Conservation (phyloP, 2,113 vertebrate genomes). For the Tragulus kanchil region DNA sequence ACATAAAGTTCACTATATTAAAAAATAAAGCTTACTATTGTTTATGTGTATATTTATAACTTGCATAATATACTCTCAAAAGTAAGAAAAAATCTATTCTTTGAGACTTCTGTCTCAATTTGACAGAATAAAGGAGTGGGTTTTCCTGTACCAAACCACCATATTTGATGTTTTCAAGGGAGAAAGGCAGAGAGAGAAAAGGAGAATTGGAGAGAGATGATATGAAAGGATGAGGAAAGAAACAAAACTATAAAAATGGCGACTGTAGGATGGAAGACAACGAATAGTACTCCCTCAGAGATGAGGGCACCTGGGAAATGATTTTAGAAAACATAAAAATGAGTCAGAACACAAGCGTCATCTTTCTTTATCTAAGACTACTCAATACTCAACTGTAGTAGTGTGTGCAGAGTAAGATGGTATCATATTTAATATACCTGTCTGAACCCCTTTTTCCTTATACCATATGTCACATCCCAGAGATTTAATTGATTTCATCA, state of each 20-base stretch:
- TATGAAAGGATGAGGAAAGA: background rate
- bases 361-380: background rate
- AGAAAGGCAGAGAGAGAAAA: background rate
- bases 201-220: background rate
- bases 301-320: background rate
- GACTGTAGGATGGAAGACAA: background rate
- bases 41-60: background rate
- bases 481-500: background rate
- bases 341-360: background rate
- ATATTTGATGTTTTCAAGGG: background rate
- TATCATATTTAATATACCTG: background rate
- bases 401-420: background rate
- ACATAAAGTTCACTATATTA: background rate
- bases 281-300: background rate
- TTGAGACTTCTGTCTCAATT: background rate
- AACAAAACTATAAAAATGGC: background rate
- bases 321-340: background rate
- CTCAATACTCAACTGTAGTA: background rate
- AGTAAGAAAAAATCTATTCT: background rate
- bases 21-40: background rate
- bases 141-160: background rate
- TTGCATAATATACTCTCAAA: background rate
- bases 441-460: background rate
- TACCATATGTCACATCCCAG: background rate
- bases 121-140: background rate